A percentile compares a stretch with the other conserved stretches of the same genome.
Conservation (phyloP, 2,797 vertebrate species). For the Eulemur albifrons region DNA sequence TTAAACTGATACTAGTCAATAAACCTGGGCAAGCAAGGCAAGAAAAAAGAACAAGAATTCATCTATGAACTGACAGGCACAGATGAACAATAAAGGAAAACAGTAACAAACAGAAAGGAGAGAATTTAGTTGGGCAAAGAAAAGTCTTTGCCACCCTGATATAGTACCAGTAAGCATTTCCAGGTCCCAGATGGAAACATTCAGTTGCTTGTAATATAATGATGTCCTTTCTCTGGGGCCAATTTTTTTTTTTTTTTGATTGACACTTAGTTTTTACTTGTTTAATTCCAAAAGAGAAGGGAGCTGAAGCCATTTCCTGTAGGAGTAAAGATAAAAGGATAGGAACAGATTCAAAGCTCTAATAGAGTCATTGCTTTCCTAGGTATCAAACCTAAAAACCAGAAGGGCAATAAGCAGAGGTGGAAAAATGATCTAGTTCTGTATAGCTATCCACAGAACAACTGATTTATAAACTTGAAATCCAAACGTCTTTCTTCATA, state of each 20-base stretch:
- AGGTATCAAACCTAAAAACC: conserved; percentile 1
- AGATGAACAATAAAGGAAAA: neutral
- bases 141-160: neutral
- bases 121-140: neutral
- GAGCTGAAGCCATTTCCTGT: conserved; percentile 25
- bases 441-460: neutral
- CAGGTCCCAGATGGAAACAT: neutral
- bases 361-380: neutral
- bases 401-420: neutral
- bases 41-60: conserved; percentile 22
- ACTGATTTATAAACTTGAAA: neutral
- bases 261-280: conserved; percentile 44
- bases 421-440: neutral
- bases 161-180: neutral
- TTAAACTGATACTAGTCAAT: conserved; percentile 25
- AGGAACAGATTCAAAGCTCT: conserved; percentile 26
- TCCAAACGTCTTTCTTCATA: neutral
- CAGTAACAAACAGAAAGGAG: neutral
- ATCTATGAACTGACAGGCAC: neutral
- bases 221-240: neutral
- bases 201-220: neutral
- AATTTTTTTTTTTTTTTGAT: neutral
- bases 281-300: conserved; percentile 46
- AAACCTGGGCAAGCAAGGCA: neutral
- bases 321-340: conserved; percentile 25